Percentiles rank a stretch among this genome's conserved stretches.
Evolutionary conservation across 2,888 invertebrate species (phyloP).

Genomic region (Xylota segnis): DNA sequence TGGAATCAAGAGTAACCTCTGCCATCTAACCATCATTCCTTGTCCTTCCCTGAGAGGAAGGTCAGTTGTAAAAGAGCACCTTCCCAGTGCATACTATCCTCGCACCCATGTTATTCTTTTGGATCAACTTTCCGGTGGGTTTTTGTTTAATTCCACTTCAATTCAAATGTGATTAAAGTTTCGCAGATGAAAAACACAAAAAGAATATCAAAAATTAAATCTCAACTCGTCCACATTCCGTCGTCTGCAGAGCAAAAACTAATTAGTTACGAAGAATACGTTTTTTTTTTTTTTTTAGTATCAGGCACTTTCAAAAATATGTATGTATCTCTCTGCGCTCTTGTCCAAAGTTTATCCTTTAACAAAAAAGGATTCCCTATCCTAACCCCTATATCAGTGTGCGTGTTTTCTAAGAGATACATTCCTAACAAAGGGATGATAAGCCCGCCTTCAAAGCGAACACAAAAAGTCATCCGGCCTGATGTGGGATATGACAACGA

Average conservation of each 20-base stretch:
- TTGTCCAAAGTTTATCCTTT: slow-evolving; percentile 62
- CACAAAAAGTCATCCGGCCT: slow-evolving; percentile 19
- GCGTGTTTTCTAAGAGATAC: slow-evolving; percentile 16
- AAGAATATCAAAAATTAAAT: slow-evolving; percentile 1
- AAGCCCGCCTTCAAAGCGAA: slow-evolving; percentile 23
- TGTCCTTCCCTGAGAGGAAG: too few species aligned
- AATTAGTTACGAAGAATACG: slow-evolving; percentile 40
- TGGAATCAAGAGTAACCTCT: too few species aligned
- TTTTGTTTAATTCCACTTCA: too few species aligned
- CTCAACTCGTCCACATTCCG: neutral
- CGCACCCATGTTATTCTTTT: too few species aligned
- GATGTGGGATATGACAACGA: slow-evolving; percentile 9
- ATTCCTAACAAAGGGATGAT: slow-evolving; percentile 39
- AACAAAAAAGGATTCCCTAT: slow-evolving; percentile 30
- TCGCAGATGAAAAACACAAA: neutral
- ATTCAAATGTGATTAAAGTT: neutral
- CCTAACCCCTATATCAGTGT: slow-evolving; percentile 29
- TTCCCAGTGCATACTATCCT: too few species aligned
- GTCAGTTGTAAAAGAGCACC: too few species aligned
- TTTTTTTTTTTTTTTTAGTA: slow-evolving; percentile 6
- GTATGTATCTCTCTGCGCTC: neutral
- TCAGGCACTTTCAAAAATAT: slow-evolving; percentile 29
- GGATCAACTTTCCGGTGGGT: too few species aligned
- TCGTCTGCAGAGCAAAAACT: slow-evolving; percentile 26
- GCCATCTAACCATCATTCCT: too few species aligned